These are phyloP conservation scores for Drosophila seguyi DNA, from an alignment of 1,140 invertebrate species.

Conservation along the genomic window DNA sequence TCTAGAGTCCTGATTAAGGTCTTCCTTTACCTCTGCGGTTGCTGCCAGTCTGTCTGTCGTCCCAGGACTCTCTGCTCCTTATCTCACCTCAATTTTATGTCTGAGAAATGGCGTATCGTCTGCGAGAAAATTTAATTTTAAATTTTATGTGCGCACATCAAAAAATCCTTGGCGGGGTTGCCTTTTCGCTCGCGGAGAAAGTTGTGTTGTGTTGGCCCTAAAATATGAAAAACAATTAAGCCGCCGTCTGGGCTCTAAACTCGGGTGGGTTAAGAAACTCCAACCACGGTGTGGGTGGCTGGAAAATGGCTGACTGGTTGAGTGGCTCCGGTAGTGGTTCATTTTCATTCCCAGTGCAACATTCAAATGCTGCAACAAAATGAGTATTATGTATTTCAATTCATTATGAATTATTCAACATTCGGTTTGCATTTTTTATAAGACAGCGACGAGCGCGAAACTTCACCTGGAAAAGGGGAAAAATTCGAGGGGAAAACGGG, in stretches of 20 bases:
- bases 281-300: not conserved
- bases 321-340: slow-evolving; percentile 40
- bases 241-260: slow-evolving; percentile 50
- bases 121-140: slow-evolving; percentile 76
- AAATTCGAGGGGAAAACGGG: not conserved
- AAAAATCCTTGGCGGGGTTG: slow-evolving; percentile 63
- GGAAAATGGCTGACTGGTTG: slow-evolving; percentile 62
- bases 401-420: slow-evolving; percentile 75
- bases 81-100: slow-evolving; percentile 16
- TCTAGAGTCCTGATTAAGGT: slow-evolving; percentile 34
- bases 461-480: slow-evolving; percentile 30
- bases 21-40: slow-evolving; percentile 18
- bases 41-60: slow-evolving; percentile 2
- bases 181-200: slow-evolving; percentile 27
- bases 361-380: slow-evolving; percentile 72
- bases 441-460: slow-evolving; percentile 37
- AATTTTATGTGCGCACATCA: slow-evolving; percentile 80
- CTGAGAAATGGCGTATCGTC: slow-evolving; percentile 71
- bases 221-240: slow-evolving; percentile 82
- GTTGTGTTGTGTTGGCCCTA: slow-evolving; percentile 60
- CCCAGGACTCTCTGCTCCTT: slow-evolving; percentile 10
- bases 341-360: slow-evolving; percentile 38
- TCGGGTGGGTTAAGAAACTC: slow-evolving; percentile 30
- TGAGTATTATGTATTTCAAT: slow-evolving; percentile 82
- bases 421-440: slow-evolving; percentile 71